Evolutionary conservation across 2,113 vertebrate species (phyloP), one percentile per base, ranked within the genome.

Genomic region (Craseonycteris thonglongyai): DNA sequence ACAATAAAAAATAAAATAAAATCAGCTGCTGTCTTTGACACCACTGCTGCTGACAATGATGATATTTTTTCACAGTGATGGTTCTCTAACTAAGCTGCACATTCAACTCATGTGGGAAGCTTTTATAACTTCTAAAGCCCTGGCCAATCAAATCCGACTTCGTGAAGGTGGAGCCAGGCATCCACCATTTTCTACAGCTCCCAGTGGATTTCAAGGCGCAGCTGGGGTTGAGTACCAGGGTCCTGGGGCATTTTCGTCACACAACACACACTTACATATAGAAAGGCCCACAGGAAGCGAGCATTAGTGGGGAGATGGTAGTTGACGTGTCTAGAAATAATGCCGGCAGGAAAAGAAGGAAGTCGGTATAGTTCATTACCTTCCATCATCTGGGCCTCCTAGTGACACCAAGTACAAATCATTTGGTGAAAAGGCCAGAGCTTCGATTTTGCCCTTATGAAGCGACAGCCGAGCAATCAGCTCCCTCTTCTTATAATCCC

Each of bases 371-470:
- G 38, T 54, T n/a, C 2, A 0, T 97, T 98, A 99, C 99, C 99
- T 99, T 97, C 98, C 98, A 0, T 99, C 99, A 2, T 99, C 99
- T 82, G 98, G 99, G 71, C 99, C 99, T 51, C 99, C 99, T 11
- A 99, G 98, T 0, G 99, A 99, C 49, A 99, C 97, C 35, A 99
- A 97, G 93, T 99, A 99, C 88, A 98, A 98, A 75, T 98, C 98
- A 58, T 98, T 99, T 0, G 99, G 99, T 15, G 99, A 99, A 96
- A 99, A 99, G 0, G 98, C 97, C 21, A 99, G 92, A 1, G 98
- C 98, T 97, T 99, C 99, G 4, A 99, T 98, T 96, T 98, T 99
- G 5, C 98, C 98, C 94, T 99, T 99, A 97, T 99, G 99, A 69
- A 99, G 98, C 0, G 97, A 94, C 38, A 99, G 97, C 35, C 98